Conservation (phyloP, 2,797 vertebrate species). For the Acanthis flammea region DNA sequence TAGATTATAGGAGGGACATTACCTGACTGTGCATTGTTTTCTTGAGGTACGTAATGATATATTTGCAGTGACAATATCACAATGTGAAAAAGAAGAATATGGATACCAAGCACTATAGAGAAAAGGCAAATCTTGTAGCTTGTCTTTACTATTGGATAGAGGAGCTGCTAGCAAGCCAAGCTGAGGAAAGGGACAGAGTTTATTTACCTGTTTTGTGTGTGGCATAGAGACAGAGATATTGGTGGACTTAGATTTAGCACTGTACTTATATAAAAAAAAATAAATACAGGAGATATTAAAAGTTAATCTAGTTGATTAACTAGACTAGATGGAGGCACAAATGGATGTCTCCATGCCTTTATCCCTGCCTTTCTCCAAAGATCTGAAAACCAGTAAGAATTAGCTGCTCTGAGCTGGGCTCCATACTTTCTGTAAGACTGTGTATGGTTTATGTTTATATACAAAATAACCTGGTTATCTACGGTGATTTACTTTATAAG, state of each 20-base stretch:
- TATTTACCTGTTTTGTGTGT: background rate
- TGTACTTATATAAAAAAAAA: background rate
- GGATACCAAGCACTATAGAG: background rate
- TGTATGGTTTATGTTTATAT: background rate
- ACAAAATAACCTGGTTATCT: background rate
- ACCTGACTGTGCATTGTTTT: background rate
- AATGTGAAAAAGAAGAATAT: background rate
- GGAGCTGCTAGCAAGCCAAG: background rate
- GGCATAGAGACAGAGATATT: background rate
- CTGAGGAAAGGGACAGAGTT: background rate
- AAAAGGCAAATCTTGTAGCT: background rate
- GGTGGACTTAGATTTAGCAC: background rate
- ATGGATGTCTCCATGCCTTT: background rate
- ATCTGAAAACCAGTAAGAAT: background rate
- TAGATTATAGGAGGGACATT: background rate
- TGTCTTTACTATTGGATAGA: background rate
- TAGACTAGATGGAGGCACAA: background rate
- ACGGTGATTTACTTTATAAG: background rate
- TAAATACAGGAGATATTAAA: background rate
- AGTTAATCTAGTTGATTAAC: background rate
- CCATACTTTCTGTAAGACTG: background rate
- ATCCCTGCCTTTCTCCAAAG: background rate
- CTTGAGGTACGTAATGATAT: background rate
- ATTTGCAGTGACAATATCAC: background rate
- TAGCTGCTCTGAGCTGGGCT: background rate